phyloP scores from a whole-genome alignment of 2,888 invertebrate species.

The Acleris holmiana region DNA sequence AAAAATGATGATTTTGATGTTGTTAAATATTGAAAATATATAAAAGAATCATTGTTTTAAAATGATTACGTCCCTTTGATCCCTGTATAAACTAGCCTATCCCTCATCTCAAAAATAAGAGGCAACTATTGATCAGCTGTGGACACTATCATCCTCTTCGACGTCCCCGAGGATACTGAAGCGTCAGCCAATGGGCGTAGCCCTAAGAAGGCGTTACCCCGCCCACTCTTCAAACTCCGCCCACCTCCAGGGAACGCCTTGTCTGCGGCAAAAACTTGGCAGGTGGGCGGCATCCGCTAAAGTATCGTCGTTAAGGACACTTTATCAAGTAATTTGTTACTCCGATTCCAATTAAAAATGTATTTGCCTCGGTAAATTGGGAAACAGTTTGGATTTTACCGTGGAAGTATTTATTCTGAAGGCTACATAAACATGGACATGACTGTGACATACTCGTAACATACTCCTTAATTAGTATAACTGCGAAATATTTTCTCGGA shows the following conservation, averaged over 20 bases:
- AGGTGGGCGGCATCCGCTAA: constrained; percentile 73
- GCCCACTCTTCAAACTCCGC: constrained; percentile 55
- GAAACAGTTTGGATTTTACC: constrained; percentile 33
- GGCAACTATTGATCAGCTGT: constrained; percentile 33
- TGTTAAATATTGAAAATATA: too few relatives aligned
- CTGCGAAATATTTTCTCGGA: background rate
- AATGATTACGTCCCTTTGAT: too few relatives aligned
- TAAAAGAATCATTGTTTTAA: too few relatives aligned
- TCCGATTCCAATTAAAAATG: constrained; percentile 74
- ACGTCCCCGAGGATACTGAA: constrained; percentile 73
- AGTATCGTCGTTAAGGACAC: constrained; percentile 80
- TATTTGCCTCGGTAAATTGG: constrained; percentile 50
- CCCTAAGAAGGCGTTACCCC: constrained; percentile 62
- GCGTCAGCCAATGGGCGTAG: constrained; percentile 72
- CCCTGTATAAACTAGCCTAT: background rate
- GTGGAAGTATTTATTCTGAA: constrained; percentile 19
- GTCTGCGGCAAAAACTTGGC: constrained; percentile 69
- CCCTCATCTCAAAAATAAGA: background rate
- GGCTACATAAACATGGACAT: too few relatives aligned
- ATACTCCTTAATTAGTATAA: too few relatives aligned
- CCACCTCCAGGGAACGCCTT: constrained; percentile 60
- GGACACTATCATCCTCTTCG: constrained; percentile 65
- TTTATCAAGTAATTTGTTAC: constrained; percentile 83
- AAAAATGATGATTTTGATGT: too few relatives aligned
- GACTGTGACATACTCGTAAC: background rate